These are phyloP conservation scores for Drosophila acutilabella DNA, from an alignment of 2,888 invertebrate genomes.

Conservation along the genomic window DNA sequence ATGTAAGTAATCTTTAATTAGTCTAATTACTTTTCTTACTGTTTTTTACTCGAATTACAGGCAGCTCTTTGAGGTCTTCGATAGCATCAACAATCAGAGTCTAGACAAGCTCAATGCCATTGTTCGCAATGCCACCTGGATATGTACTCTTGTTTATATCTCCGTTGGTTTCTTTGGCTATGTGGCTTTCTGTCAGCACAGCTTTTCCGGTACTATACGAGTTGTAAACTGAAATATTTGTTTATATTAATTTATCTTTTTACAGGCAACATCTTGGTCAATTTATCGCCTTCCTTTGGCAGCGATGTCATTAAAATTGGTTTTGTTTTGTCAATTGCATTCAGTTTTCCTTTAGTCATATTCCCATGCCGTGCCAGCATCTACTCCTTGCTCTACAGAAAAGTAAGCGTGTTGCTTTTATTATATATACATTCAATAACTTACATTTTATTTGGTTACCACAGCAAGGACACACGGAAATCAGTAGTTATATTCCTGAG, in stretches of 20 bases:
- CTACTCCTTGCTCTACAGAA: constrained; percentile 94
- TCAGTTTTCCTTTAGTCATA: constrained; percentile 98
- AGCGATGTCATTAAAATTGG: constrained; percentile 97
- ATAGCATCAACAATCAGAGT: constrained; percentile 94
- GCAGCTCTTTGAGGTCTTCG: constrained; percentile 96
- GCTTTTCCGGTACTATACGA: constrained; percentile 87
- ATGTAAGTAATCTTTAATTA: constrained; percentile 88
- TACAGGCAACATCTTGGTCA: constrained; percentile 94
- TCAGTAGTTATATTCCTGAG: constrained; percentile 92
- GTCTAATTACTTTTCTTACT: background rate
- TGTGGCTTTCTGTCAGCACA: constrained; percentile 91
- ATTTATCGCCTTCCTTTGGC: constrained; percentile 91
- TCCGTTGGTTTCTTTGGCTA: constrained; percentile 97
- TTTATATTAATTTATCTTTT: background rate
- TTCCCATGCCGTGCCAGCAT: constrained; percentile 98
- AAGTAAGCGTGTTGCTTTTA: constrained; percentile 86
- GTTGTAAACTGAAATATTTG: background rate
- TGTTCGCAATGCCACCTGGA: constrained; percentile 94
- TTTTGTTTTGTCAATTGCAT: constrained; percentile 96
- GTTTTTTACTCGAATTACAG: constrained; percentile 85
- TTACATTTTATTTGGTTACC: background rate
- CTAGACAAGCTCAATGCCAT: constrained; percentile 95
- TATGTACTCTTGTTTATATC: constrained; percentile 95
- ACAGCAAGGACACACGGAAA: constrained; percentile 89
- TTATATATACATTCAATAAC: background rate